Evolutionary conservation across 2,113 vertebrate genomes (phyloP).

Genomic region (Acrocephalus arundinaceus): DNA sequence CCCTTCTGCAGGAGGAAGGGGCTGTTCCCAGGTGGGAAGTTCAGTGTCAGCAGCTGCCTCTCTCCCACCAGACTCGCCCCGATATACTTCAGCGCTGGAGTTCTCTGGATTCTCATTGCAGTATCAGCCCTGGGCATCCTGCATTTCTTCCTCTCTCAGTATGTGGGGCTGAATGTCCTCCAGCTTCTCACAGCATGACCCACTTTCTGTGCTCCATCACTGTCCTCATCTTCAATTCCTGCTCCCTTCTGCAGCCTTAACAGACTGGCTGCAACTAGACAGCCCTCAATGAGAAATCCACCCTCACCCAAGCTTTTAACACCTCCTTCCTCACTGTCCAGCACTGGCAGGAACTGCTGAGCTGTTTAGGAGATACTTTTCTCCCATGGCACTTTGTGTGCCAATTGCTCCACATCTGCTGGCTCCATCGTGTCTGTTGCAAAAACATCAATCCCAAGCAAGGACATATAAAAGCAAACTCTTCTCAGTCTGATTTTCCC

Average conservation of each 20-base stretch:
- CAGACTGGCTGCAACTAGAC: background rate
- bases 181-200: background rate
- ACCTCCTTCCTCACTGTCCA: background rate
- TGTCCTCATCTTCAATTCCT: background rate
- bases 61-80: slow-evolving; percentile 65
- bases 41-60: background rate
- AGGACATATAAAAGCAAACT: background rate
- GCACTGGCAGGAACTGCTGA: background rate
- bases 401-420: background rate
- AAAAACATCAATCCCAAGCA: background rate
- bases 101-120: slow-evolving; percentile 73
- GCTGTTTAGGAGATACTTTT: background rate
- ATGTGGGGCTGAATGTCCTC: slow-evolving; percentile 58
- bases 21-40: fast-evolving
- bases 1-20: background rate
- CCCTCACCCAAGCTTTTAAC: background rate
- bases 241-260: background rate
- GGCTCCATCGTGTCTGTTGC: background rate
- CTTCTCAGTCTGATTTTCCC: background rate
- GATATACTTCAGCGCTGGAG: slow-evolving; percentile 65
- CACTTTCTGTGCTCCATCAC: background rate
- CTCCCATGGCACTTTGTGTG: background rate
- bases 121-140: slow-evolving; percentile 62
- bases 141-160: slow-evolving; percentile 53
- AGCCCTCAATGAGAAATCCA: background rate